Evolutionary conservation across 2,888 invertebrate genomes (phyloP).

Genomic region (Hemaris fuciformis): DNA sequence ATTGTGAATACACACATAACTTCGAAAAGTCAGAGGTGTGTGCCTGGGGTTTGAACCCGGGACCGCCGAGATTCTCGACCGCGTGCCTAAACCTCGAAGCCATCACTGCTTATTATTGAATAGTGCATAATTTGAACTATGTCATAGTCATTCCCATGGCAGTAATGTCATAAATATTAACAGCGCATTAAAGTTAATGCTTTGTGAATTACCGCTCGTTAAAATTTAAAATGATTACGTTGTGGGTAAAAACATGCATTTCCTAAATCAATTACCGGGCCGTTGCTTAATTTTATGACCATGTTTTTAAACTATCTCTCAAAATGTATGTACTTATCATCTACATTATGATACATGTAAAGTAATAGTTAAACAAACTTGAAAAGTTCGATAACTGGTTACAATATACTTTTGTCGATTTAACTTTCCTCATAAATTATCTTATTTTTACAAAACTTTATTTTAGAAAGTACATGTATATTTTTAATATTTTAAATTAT

Average conservation of each 20-base stretch:
- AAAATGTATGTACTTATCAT: no score
- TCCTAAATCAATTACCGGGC: not conserved
- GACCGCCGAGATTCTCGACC: no score
- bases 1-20: no score
- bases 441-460: no score
- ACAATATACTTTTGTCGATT: no score
- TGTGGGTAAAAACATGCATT: not conserved
- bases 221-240: not conserved
- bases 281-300: not conserved
- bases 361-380: no score
- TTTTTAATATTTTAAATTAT: not conserved
- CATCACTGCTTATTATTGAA: not conserved
- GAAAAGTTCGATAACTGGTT: no score
- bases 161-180: not conserved
- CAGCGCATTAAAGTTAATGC: not conserved
- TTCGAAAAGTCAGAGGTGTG: no score
- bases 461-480: not conserved
- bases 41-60: no score
- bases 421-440: no score
- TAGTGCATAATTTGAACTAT: not conserved
- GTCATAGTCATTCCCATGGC: not conserved
- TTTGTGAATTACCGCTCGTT: not conserved
- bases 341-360: no score
- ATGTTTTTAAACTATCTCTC: not conserved
- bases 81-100: no score